A percentile compares a stretch with the other conserved stretches of the same genome.
Conservation (phyloP, 2,888 invertebrate genomes). For the Galeruca laticollis region DNA sequence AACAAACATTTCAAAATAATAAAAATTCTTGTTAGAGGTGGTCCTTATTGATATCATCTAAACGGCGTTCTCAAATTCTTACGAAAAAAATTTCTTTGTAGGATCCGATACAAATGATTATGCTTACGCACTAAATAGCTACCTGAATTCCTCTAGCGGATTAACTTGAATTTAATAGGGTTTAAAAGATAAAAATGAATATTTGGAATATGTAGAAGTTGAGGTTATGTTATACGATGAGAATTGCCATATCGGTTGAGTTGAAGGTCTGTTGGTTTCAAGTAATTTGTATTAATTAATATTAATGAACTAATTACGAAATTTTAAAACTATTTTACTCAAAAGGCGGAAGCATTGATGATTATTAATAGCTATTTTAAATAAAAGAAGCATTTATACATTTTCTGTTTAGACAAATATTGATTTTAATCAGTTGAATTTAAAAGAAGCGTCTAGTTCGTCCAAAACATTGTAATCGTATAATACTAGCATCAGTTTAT, state of each 20-base stretch:
- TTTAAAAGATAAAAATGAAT: slow-evolving; percentile 25
- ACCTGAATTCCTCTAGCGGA: slow-evolving; percentile 34
- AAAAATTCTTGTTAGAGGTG: slow-evolving; percentile 42
- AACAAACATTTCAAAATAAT: slow-evolving; percentile 33
- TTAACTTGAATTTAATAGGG: slow-evolving; percentile 29
- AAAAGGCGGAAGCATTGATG: background rate
- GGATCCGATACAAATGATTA: slow-evolving; percentile 39
- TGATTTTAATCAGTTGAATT: too few species aligned
- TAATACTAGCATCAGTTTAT: too few species aligned
- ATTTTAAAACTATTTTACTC: background rate
- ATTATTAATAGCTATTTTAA: background rate
- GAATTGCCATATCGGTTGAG: background rate
- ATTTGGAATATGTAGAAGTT: slow-evolving; percentile 17
- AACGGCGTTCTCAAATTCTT: slow-evolving; percentile 35
- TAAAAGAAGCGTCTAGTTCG: too few species aligned
- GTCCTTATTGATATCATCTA: slow-evolving; percentile 45
- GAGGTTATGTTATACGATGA: slow-evolving; percentile 2
- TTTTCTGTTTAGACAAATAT: too few species aligned
- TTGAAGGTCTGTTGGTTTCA: background rate
- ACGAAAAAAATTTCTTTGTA: slow-evolving; percentile 39
- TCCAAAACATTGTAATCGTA: too few species aligned
- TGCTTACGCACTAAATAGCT: slow-evolving; percentile 36
- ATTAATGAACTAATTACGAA: background rate
- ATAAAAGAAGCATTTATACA: too few species aligned
- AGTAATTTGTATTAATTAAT: slow-evolving; percentile 10